Evolutionary conservation across 2,888 invertebrate genomes (phyloP), one percentile per base, ranked within the genome.

Genomic region (Epinotia nisella): DNA sequence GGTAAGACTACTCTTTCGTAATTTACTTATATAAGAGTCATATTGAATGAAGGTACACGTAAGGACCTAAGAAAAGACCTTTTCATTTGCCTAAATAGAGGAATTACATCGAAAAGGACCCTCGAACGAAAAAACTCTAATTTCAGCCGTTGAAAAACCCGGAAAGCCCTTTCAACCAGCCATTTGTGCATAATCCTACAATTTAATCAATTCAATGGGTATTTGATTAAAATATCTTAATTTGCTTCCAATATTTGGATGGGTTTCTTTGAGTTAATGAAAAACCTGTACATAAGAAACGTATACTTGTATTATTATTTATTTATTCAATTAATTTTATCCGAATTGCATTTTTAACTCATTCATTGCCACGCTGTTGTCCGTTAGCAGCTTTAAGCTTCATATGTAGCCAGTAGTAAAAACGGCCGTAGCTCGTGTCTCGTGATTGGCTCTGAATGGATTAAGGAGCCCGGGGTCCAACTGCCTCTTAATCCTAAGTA

Each of bases 181-280:
- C 67, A 68, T 72, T 73, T 59, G 62, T 51, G 62, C 53, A 29
- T 29, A 64, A 73, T 73, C 58, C 69, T 59, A 73, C 69, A 58
- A 68, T 73, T 73, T 73, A 69, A 73, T 73, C 68, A 73, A 73
- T 59, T 69, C 64, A 64, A 58, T 73, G 69, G 39, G 51, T 53
- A 69, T 64, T 73, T 73, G 69, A 72, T 72, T 72, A 61, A 72
- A 72, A 62, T 39, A 58, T 68, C 61, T 72, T 62, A 60, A 68
- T 72, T 61, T 72, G 61, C 45, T 67, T 45, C 66, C 61, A 68
- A 68, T 72, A 58, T 68, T 68, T 72, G 35, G 29, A 56, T n/a
- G 29, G 61, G 21, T 17, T 35, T 61, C n/a, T 60, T 71, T 19
- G 21, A 29, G 71, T n/a, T n/a, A n/a, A n/a, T n/a, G n/a, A n/a